Evolutionary conservation across 2,888 invertebrate species (phyloP), one percentile per base, ranked within the genome.

Genomic region (Drosophila austrosaltans): DNA sequence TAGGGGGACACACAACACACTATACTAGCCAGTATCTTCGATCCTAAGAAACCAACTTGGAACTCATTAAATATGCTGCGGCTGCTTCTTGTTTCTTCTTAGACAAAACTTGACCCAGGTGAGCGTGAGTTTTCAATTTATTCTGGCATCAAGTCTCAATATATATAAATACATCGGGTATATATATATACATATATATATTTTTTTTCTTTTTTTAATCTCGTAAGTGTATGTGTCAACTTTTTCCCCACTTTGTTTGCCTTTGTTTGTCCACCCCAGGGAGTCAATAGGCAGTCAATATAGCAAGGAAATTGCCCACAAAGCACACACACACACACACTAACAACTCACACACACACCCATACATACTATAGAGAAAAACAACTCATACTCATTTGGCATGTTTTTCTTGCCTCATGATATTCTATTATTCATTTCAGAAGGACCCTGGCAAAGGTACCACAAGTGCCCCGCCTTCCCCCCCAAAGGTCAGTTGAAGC

Each of bases 181-280:
- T 16, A 1, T 30, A 8, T 7, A n/a, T 12, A 16, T 54, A 7
- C 36, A 8, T 54, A 40, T 78, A 63, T 53, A 57, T 36, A 20
- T 22, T 6, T 28, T 53, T n/a, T 61, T 68, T 63, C 72, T 53
- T 66, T 60, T 76, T 84, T 88, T 84, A 84, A 84, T 84, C 88
- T 88, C 75, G 83, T 84, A 88, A 84, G 88, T 84, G 84, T 82
- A 80, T 84, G 83, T 88, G 88, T 87, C 84, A 84, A 87, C 80
- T 80, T 80, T 87, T 85, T 74, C 62, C 53, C 57, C 67, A 72
- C 66, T 63, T 81, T 69, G 69, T 60, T 66, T 71, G 75, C 76
- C 32, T 60, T 42, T 54, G 48, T 78, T 85, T 83, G 88, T 86
- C 82, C 77, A 71, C 82, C 78, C 83, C 78, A 66, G 82, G 78